Percentiles rank a stretch among this genome's conserved stretches.
Evolutionary conservation across 1,140 invertebrate species (phyloP).

Genomic region (Agrilus planipennis): DNA sequence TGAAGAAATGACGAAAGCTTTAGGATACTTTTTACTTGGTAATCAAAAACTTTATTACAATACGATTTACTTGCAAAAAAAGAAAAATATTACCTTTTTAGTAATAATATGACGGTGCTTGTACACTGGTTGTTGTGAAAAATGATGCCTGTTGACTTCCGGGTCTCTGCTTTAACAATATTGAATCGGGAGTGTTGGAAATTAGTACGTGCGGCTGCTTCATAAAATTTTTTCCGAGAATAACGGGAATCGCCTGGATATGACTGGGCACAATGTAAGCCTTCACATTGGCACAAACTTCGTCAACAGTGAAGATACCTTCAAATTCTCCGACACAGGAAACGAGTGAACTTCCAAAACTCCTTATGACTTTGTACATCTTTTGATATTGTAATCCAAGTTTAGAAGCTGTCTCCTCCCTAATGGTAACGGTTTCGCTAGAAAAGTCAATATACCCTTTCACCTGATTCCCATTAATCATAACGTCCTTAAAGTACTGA

Average conservation of each 20-base stretch:
- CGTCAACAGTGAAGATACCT: slow-evolving; percentile 3
- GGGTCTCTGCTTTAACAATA: neutral
- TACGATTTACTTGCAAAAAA: too few relatives aligned
- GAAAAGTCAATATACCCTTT: slow-evolving; percentile 6
- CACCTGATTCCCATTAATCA: slow-evolving; percentile 2
- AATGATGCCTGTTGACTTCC: too few relatives aligned
- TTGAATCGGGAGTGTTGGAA: neutral
- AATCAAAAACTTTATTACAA: too few relatives aligned
- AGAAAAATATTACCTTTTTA: too few relatives aligned
- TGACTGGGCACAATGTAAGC: slow-evolving; percentile 7
- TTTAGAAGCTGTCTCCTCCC: slow-evolving; percentile 1
- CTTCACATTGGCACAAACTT: slow-evolving; percentile 3
- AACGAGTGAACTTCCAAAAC: slow-evolving; percentile 2
- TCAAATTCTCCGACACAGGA: slow-evolving; percentile 4
- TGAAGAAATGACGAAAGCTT: too few relatives aligned
- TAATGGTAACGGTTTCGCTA: slow-evolving; percentile 5
- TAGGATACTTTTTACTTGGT: too few relatives aligned
- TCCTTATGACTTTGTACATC: slow-evolving; percentile 1
- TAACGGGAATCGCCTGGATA: slow-evolving; percentile 7
- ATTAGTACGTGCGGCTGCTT: slow-evolving; percentile 1
- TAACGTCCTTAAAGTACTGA: slow-evolving; percentile 5
- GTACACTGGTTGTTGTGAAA: too few relatives aligned
- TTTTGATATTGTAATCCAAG: slow-evolving; percentile 2
- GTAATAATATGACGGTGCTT: too few relatives aligned
- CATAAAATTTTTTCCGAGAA: slow-evolving; percentile 5